Conservation (phyloP, 1,140 invertebrate genomes). For the Chironomus tepperi region DNA sequence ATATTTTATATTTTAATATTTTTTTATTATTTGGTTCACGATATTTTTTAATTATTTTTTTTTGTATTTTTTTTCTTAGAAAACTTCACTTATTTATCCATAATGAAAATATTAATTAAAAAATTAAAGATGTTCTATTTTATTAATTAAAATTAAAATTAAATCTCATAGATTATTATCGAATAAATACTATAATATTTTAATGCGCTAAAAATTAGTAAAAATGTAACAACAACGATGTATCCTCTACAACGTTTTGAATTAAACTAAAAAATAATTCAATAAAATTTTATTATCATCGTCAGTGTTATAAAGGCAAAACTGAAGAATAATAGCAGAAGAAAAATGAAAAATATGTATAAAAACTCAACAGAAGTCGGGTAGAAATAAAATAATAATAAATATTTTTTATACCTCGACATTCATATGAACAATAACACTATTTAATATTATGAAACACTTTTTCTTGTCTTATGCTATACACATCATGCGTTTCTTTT, state of each 20-base stretch:
- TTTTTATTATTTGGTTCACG: no score
- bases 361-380: constrained; percentile 15
- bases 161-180: no score
- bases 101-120: no score
- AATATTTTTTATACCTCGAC: constrained; percentile 20
- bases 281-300: constrained; percentile 22
- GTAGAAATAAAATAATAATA: constrained; percentile 16
- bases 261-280: constrained; percentile 20
- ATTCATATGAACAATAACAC: constrained; percentile 24
- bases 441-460: constrained; percentile 24
- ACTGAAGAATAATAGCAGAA: neutral
- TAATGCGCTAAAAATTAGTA: no score
- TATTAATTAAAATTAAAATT: no score
- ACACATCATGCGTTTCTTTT: constrained; percentile 1
- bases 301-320: neutral
- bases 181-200: no score
- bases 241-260: constrained; percentile 17
- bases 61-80: no score
- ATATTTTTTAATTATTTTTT: no score
- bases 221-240: neutral
- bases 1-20: neutral
- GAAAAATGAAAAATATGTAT: neutral
- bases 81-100: no score
- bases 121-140: no score
- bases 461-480: constrained; percentile 3